These are phyloP conservation scores for Lutraria lutraria DNA, from an alignment of 2,888 invertebrate genomes.

Conservation along the genomic window DNA sequence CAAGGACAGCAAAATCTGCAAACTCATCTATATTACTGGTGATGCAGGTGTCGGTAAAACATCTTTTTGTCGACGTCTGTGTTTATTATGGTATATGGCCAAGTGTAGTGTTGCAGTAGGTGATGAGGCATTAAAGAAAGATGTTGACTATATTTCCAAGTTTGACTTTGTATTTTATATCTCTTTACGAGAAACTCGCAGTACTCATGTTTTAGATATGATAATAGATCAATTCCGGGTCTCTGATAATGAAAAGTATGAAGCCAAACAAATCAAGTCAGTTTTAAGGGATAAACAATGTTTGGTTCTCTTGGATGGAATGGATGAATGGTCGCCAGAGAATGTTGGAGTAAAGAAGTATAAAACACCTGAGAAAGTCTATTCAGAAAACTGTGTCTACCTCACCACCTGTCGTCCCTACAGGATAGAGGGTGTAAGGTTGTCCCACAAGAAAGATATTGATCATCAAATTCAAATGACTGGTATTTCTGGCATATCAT, in stretches of 20 bases:
- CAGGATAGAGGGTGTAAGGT: neutral
- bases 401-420: neutral
- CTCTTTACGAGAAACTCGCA: neutral
- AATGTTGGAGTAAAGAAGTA: neutral
- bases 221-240: neutral
- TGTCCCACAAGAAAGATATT: neutral
- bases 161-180: neutral
- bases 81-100: neutral
- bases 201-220: neutral
- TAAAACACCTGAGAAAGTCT: neutral
- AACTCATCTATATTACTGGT: neutral
- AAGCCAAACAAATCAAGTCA: neutral
- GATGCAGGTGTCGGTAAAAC: neutral
- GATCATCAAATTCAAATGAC: neutral
- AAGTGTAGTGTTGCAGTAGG: neutral
- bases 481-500: neutral
- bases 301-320: neutral
- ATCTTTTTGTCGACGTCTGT: neutral
- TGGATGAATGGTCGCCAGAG: neutral
- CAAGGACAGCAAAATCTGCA: neutral
- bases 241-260: neutral
- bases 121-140: neutral
- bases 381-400: neutral
- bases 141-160: neutral
- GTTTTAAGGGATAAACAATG: constrained; percentile 27